Base-by-base conservation (phyloP, 2,888 invertebrate genomes). In the Choreutis nemorana region DNA sequence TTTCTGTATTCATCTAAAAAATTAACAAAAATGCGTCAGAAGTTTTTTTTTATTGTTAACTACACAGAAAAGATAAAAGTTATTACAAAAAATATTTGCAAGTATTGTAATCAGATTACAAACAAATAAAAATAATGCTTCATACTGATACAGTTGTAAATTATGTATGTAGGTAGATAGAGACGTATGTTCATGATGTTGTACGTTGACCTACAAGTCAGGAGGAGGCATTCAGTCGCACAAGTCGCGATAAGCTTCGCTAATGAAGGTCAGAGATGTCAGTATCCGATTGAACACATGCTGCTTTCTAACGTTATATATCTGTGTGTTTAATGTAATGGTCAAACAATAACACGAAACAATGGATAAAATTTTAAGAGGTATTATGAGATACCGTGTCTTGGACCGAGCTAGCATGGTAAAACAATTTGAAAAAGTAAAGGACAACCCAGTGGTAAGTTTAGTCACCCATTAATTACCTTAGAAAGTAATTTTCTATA, bases 341-440 rank as follows among this genome's bases (percentile, higher is more conserved):
- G 14, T 36, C 24, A 31, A 34, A 34, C 45, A 49, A 36, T 36
- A 35, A 41, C 39, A 31, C 14, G 9, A 23, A 34, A 36, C 31
- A 10, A 94, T 95, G 92, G 92, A 94, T 52, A 85, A 90, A 67
- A 90, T 96, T 59, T 72, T 96, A 42, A 85, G 89, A 57, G 96
- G 96, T 29, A 90, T 96, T 30, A 92, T 96, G 87, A 85, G 88
- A 52, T 97, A 95, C 65, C 84, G 94, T 35, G 83, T 87, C 37
- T 85, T 89, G 32, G 89, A 90, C 42, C 83, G 91, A 40, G 86
- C 88, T 35, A 86, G 84, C 52, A 94, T 95, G 94, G 91, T 97
- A 16, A 87, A 93, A 72, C 94, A 97, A 70, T 97, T 97, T 72
- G 82, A 91, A 65, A 82, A 87, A 83, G 93, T 97, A 43, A 84